Evolutionary conservation across 2,113 vertebrate species (phyloP).

Genomic region (Lathamus discolor): DNA sequence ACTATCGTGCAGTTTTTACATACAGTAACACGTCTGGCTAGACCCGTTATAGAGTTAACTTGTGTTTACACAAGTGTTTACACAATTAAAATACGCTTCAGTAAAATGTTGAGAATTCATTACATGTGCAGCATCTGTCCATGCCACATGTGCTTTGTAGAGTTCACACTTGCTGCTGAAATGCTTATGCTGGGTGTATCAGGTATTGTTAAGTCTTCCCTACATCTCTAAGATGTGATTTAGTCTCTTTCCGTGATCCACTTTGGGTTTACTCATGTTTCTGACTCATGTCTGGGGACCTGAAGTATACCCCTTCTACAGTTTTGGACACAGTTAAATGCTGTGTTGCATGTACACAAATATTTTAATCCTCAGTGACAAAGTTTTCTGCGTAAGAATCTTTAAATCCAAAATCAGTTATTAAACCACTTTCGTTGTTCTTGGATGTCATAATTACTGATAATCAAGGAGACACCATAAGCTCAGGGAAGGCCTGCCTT

Average conservation of each 20-base stretch:
- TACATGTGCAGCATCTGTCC: background rate
- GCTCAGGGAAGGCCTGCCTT: background rate
- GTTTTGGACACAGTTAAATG: background rate
- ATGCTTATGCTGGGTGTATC: background rate
- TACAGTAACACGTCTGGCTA: background rate
- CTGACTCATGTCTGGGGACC: background rate
- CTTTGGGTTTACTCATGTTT: background rate
- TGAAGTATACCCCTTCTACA: background rate
- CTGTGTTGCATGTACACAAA: background rate
- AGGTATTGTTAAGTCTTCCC: background rate
- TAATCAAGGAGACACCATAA: background rate
- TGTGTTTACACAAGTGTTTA: background rate
- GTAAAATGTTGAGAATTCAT: background rate
- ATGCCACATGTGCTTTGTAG: background rate
- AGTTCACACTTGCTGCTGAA: background rate
- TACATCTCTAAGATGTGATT: background rate
- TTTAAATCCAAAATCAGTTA: background rate
- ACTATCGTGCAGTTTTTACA: background rate
- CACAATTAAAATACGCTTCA: background rate
- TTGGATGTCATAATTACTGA: background rate
- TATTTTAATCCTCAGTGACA: background rate
- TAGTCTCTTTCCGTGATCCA: background rate
- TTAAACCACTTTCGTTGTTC: background rate
- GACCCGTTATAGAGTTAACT: background rate
- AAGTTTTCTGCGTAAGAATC: background rate